Evolutionary conservation across 1,140 invertebrate species (phyloP), one percentile per base, ranked within the genome.

Genomic region (Halictus rubicundus): DNA sequence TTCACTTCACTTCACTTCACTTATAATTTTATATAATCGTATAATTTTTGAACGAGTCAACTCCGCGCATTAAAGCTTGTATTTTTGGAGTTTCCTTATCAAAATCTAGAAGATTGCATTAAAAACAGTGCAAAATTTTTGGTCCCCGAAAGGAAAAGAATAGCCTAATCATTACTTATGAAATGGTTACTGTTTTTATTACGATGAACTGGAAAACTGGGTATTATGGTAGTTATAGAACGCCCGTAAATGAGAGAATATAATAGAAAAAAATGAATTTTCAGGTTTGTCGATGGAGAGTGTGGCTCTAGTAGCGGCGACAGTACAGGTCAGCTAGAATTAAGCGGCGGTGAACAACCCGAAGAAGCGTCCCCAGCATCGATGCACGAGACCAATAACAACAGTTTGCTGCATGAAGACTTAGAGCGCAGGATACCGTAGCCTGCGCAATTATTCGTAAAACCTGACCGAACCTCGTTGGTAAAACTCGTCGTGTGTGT

Each of bases 371-470:
- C 92, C 10, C 92, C 92, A 0, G 88, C 88, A 16, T 93, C 92
- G 68, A 90, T 92, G 16, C 92, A 92, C 87, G 92, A 93, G 81
- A 90, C 92, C 25, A 93, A 93, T 82, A 93, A 93, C 78, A 93
- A 93, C 77, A 93, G 89, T 73, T 81, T 93, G n/a, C 88, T 93
- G 5, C 92, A 93, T 81, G 92, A 93, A 74, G 91, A 93, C 76
- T 82, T 93, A 71, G 92, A 93, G 82, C 91, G 92, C 86, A 92
- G 92, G 91, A 92, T 93, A 79, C 70, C 77, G 49, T 79, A 74
- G 70, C 63, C 27, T 25, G 21, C 16, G 25, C 27, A 27, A 37
- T 70, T 42, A 27, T 54, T 39, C 23, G 21, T 32, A 4, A 61
- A 37, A 16, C 12, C 16, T 14, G 46, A 57, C 23, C 60, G 68